These are phyloP conservation scores for Leptinotarsa texana DNA, from an alignment of 1,140 invertebrate species.

Conservation along the genomic window DNA sequence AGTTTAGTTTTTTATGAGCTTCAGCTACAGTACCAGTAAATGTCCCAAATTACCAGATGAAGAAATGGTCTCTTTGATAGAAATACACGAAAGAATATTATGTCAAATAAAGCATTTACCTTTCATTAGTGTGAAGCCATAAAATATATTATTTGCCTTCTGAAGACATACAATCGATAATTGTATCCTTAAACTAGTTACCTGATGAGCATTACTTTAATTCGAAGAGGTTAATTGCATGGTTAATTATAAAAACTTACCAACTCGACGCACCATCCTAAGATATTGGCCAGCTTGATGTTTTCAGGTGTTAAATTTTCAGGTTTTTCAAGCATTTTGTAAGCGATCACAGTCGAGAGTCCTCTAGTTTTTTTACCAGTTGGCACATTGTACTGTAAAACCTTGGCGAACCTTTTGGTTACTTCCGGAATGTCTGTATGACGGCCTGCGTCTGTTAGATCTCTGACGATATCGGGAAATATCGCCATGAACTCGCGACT, in stretches of 20 bases:
- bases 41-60: no score
- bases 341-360: slow-evolving; percentile 78
- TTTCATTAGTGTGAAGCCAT: no score
- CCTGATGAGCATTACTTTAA: no score
- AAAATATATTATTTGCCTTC: no score
- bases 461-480: slow-evolving; percentile 83
- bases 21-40: no score
- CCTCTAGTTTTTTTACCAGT: slow-evolving; percentile 82
- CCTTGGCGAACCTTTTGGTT: slow-evolving; percentile 77
- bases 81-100: no score
- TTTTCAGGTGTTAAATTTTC: slow-evolving; percentile 75
- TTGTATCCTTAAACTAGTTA: neutral
- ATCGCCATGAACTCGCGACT: slow-evolving; percentile 82
- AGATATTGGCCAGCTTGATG: slow-evolving; percentile 75
- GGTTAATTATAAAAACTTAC: slow-evolving; percentile 60
- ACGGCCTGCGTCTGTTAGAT: slow-evolving; percentile 74
- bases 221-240: no score
- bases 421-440: slow-evolving; percentile 75
- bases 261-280: slow-evolving; percentile 95
- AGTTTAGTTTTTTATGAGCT: no score
- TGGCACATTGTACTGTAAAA: slow-evolving; percentile 81
- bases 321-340: slow-evolving; percentile 70
- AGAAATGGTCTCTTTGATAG: no score
- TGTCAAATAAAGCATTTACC: no score
- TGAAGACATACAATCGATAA: neutral